Evolutionary conservation across 1,140 invertebrate species (phyloP).

Genomic region (Xylocopa sonorina): DNA sequence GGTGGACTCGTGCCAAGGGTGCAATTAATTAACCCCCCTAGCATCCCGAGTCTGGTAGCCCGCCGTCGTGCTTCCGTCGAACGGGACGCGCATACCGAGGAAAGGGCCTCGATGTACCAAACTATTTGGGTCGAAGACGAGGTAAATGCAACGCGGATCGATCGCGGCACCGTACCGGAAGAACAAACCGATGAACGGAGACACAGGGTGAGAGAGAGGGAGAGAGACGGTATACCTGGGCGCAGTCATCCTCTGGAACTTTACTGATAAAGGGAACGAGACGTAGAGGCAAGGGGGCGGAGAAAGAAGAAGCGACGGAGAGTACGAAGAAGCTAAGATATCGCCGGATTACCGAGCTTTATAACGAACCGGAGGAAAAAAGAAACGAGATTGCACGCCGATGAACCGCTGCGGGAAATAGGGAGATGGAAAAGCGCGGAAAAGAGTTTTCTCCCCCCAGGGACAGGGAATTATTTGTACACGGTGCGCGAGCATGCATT

Average conservation of each 20-base stretch:
- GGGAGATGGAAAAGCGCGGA: slow-evolving; percentile 38
- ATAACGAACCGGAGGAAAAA: slow-evolving; percentile 20
- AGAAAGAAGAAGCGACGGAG: background rate
- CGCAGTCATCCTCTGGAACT: background rate
- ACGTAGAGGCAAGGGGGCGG: background rate
- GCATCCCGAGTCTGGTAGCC: slow-evolving; percentile 6
- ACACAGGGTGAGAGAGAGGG: background rate
- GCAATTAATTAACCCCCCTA: slow-evolving; percentile 65
- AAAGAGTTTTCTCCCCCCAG: slow-evolving; percentile 8
- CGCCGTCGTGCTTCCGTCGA: slow-evolving; percentile 17
- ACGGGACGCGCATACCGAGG: slow-evolving; percentile 7
- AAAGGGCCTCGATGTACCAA: slow-evolving; percentile 36
- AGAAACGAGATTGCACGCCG: slow-evolving; percentile 40
- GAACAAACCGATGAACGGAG: slow-evolving; percentile 25
- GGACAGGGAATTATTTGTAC: slow-evolving; percentile 38
- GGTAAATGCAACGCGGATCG: slow-evolving; percentile 41
- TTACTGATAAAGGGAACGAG: background rate
- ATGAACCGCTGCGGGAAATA: slow-evolving; percentile 44
- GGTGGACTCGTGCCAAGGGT: slow-evolving; percentile 65
- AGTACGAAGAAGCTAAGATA: slow-evolving; percentile 36
- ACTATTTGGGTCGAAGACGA: slow-evolving; percentile 51
- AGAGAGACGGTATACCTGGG: background rate
- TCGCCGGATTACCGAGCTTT: slow-evolving; percentile 50
- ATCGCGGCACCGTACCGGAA: slow-evolving; percentile 27
- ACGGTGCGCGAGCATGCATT: slow-evolving; percentile 26